A percentile compares a stretch with the other conserved stretches of the same genome.
Conservation (phyloP, 2,888 invertebrate species). For the Stenodema calcarata region DNA sequence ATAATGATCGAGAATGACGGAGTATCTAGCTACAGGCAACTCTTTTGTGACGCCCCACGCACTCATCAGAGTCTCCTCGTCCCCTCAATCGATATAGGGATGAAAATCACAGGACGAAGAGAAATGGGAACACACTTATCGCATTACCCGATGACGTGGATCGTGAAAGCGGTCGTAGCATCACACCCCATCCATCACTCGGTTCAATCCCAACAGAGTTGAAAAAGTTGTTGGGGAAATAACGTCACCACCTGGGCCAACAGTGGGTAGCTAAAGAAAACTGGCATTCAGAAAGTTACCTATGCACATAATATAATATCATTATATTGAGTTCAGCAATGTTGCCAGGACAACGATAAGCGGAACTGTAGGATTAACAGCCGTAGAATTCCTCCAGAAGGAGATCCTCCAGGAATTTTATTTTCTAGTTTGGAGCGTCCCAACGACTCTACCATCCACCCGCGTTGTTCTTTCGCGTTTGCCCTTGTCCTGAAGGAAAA, state of each 20-base stretch:
- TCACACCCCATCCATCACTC: not conserved
- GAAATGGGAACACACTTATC: not conserved
- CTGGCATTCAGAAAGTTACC: no score
- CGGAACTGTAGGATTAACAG: no score
- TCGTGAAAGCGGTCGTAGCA: not conserved
- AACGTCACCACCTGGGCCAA: not conserved
- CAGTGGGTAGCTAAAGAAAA: not conserved
- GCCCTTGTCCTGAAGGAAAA: no score
- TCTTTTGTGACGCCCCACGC: not conserved
- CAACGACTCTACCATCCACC: no score
- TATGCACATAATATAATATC: no score
- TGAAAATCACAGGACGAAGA: not conserved
- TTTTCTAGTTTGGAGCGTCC: no score
- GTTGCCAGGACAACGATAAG: no score
- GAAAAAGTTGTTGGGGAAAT: not conserved
- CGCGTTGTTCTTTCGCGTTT: no score
- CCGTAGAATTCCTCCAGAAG: no score
- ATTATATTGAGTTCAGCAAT: no score
- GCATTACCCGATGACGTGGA: not conserved
- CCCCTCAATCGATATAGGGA: not conserved
- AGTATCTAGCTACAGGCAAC: not conserved
- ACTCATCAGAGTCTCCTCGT: not conserved
- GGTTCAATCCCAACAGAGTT: not conserved
- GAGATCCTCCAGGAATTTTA: no score
- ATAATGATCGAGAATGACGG: not conserved